Percentiles rank a stretch among this genome's conserved stretches.
Conservation (phyloP, 2,888 invertebrate genomes). For the Drosophila dives region DNA sequence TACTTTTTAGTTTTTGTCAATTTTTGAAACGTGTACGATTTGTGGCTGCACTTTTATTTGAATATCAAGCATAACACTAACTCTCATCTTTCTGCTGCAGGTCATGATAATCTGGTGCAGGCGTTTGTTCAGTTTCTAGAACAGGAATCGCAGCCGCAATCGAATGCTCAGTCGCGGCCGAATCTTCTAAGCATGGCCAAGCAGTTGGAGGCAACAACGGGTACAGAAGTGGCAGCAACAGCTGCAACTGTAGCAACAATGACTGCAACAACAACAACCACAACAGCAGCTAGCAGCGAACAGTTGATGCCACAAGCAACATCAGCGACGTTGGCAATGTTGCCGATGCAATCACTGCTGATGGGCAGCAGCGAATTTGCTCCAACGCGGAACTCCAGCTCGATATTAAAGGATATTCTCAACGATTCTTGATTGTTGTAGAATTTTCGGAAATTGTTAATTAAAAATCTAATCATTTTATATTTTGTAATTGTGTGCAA, state of each 20-base stretch:
- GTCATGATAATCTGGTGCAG: slow-evolving; percentile 83
- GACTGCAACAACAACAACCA: slow-evolving; percentile 9
- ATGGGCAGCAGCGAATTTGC: slow-evolving; percentile 83
- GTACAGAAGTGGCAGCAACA: slow-evolving; percentile 3
- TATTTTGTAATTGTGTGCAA: slow-evolving; percentile 49
- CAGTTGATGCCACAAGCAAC: slow-evolving; percentile 5
- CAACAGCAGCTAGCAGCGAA: slow-evolving; percentile 11
- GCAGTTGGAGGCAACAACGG: slow-evolving; percentile 32
- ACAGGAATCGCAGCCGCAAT: slow-evolving; percentile 84
- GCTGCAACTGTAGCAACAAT: neutral
- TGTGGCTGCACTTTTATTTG: neutral
- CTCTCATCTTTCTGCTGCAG: slow-evolving; percentile 32
- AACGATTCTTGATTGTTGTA: slow-evolving; percentile 84
- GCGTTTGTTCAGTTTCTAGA: slow-evolving; percentile 85
- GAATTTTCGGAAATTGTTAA: slow-evolving; percentile 20
- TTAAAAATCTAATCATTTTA: slow-evolving; percentile 23
- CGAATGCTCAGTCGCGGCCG: slow-evolving; percentile 73
- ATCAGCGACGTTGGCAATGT: slow-evolving; percentile 29
- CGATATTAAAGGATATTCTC: slow-evolving; percentile 85
- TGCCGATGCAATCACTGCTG: slow-evolving; percentile 76
- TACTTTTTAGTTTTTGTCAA: neutral
- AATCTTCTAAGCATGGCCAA: slow-evolving; percentile 73
- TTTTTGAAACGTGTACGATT: neutral
- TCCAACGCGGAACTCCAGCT: slow-evolving; percentile 84
- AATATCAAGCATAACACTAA: neutral